These are phyloP conservation scores for Octomys mimax DNA, from an alignment of 2,797 vertebrate species.

Conservation along the genomic window DNA sequence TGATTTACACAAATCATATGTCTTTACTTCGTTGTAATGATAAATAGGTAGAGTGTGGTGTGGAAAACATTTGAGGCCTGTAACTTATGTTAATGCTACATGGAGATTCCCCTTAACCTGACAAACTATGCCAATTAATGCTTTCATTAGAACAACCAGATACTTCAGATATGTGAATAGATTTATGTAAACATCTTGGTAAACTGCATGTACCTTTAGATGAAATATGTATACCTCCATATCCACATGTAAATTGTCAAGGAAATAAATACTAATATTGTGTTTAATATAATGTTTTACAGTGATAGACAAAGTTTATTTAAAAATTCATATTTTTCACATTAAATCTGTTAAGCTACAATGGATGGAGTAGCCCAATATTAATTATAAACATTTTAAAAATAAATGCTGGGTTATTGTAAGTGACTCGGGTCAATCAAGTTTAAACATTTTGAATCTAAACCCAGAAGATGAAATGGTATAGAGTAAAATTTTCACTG, in stretches of 20 bases:
- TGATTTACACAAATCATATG: neutral
- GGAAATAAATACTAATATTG: neutral
- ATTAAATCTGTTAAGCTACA: neutral
- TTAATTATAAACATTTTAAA: neutral
- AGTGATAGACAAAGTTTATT: neutral
- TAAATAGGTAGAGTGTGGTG: neutral
- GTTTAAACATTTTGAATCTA: neutral
- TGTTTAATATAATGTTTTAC: neutral
- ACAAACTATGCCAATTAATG: neutral
- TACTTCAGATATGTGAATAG: neutral
- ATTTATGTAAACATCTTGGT: neutral
- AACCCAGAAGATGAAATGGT: neutral
- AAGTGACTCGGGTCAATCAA: neutral
- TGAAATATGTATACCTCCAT: neutral
- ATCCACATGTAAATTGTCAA: too few species aligned
- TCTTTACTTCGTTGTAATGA: neutral
- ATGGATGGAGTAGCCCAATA: neutral
- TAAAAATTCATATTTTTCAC: neutral
- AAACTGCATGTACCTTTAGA: neutral
- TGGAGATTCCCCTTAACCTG: neutral
- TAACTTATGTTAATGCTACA: neutral
- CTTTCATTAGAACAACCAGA: neutral
- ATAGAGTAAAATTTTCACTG: neutral
- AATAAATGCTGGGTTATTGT: neutral
- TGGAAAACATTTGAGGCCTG: neutral